phyloP scores from a whole-genome alignment of 1,140 invertebrate genomes.

The Stenopsyche tienmushanensis region DNA sequence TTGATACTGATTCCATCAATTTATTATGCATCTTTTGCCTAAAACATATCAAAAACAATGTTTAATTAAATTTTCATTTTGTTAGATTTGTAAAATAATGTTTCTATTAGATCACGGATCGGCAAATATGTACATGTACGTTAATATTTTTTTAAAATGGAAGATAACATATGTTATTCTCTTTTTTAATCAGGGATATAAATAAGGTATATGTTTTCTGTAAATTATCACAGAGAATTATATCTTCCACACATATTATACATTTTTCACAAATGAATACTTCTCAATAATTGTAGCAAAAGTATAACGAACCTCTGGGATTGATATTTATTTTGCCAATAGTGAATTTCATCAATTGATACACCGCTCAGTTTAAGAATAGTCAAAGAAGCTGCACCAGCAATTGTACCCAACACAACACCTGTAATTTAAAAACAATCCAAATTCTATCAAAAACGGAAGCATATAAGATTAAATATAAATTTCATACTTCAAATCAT shows the following conservation, averaged over 20 bases:
- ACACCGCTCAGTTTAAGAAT: conserved; percentile 55
- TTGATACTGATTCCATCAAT: not conserved
- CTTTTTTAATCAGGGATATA: not conserved
- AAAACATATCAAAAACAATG: not conserved
- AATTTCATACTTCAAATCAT: too few species aligned
- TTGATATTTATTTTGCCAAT: conserved; percentile 56
- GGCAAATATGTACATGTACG: too few species aligned
- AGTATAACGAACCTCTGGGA: conserved; percentile 44
- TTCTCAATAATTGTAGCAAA: too few species aligned
- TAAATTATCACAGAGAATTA: too few species aligned
- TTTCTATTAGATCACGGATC: not conserved
- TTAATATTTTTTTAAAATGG: not conserved
- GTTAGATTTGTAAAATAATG: not conserved
- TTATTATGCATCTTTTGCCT: not conserved
- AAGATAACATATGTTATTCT: not conserved
- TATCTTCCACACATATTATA: too few species aligned
- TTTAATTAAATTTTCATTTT: conserved; percentile 1
- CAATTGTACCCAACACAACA: conserved; percentile 43
- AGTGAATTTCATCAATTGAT: conserved; percentile 57
- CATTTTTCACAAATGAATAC: too few species aligned
- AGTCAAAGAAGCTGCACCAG: conserved; percentile 50
- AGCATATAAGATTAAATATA: too few species aligned
- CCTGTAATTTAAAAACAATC: too few species aligned
- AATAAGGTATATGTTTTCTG: not conserved
- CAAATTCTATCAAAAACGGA: too few species aligned